Evolutionary conservation across 53 echinoderm and acorn worm genomes (phyloP), one percentile per base, ranked within the genome.

Genomic region (Holothuria scabra): DNA sequence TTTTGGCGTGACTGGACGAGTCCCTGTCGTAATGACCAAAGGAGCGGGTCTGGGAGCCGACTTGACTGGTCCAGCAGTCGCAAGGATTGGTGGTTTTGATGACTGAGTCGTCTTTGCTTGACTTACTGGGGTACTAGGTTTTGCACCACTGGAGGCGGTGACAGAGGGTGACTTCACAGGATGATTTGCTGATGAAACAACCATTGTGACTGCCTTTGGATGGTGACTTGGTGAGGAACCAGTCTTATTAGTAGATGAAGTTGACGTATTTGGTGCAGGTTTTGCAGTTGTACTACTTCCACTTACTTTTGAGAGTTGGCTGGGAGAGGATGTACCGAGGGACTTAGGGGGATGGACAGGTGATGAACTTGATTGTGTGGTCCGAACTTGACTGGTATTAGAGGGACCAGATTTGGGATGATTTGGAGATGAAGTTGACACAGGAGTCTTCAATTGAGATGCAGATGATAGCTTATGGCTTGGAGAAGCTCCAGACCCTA

Each of bases 391-490:
- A 46, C 34, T 28, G 34, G 82, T 33, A 34, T 12, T 13, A 22
- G 82, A 81, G 20, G 22, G 9, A 11, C 79, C 79, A 76, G 55
- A 76, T 23, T 60, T 61, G 23, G 60, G 8, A 31, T 37, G 41
- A 59, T 35, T 61, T 14, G 62, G 80, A 7, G 80, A 80, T 29
- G 60, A 80, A n/a, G 59, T 41, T 46, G 85, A 81, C 25, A 80
- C 67, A 41, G 80, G 80, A 12, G 67, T 59, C 34, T 84, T 56
- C 46, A 56, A 24, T 16, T 89, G 89, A 13, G 84, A 62, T 46
- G 84, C 56, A 28, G 56, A 23, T 16, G 80, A 59, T 26, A 58
- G 80, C 59, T 52, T 79, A 57, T 89, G 76, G 66, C 25, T 66
- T 28, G 70, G 56, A 28, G 66, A 62, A 9, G 82, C 41, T n/a